These are phyloP conservation scores for Drosophila aff. DNA, from an alignment of 1,140 invertebrate species.

Conservation along the genomic window DNA sequence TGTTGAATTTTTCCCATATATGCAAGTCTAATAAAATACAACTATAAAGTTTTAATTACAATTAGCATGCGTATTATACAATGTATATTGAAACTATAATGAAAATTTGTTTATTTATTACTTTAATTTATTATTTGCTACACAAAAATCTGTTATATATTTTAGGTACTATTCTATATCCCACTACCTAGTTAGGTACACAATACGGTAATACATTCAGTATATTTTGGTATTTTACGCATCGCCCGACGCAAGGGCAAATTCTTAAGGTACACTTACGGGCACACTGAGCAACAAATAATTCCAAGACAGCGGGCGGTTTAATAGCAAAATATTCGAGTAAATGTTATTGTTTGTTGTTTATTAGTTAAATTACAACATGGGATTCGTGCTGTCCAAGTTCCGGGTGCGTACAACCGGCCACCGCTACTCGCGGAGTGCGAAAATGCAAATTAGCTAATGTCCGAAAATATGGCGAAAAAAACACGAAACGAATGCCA, in stretches of 20 bases:
- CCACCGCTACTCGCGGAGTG: not conserved
- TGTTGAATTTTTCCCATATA: too few species aligned
- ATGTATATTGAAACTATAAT: too few species aligned
- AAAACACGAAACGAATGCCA: conserved; percentile 7
- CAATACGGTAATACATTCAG: not conserved
- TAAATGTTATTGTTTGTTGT: conserved; percentile 33
- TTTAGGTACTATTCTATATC: too few species aligned
- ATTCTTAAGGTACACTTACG: conserved; percentile 11
- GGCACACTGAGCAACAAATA: conserved; percentile 30
- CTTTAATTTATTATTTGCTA: too few species aligned
- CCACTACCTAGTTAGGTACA: too few species aligned
- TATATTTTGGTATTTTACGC: not conserved
- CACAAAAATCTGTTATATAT: too few species aligned
- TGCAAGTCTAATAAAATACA: too few species aligned
- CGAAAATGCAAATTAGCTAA: not conserved
- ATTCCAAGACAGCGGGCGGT: conserved; percentile 25
- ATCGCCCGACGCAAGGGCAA: not conserved
- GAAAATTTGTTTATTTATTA: too few species aligned
- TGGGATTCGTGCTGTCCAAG: conserved; percentile 50
- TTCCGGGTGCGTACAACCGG: conserved; percentile 33
- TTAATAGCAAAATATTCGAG: conserved; percentile 36
- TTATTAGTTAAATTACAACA: conserved; percentile 14
- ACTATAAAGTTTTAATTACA: too few species aligned
- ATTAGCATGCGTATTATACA: too few species aligned
- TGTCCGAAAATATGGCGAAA: conserved; percentile 26